Evolutionary conservation across 2,113 vertebrate species (phyloP).

Genomic region (Eira barbara): DNA sequence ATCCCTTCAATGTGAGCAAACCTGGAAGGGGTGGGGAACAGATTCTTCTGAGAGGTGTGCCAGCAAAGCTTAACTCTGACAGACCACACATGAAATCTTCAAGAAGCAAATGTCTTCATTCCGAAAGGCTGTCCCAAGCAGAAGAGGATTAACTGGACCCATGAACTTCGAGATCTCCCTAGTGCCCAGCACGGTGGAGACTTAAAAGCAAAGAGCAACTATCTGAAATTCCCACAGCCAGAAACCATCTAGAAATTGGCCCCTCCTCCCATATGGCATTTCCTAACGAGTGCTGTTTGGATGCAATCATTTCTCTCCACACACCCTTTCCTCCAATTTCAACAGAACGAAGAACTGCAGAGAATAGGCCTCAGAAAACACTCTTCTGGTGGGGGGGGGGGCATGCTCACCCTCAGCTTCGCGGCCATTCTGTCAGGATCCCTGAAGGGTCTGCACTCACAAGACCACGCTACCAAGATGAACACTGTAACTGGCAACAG

Average conservation of each 20-base stretch:
- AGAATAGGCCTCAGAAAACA: background rate
- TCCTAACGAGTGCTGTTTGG: conserved; percentile 38
- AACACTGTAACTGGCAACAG: background rate
- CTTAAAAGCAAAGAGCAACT: background rate
- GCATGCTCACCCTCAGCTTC: background rate
- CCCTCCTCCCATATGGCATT: background rate
- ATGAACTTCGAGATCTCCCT: background rate
- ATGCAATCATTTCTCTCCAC: conserved; percentile 45
- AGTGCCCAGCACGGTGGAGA: background rate
- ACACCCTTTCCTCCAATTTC: conserved; percentile 71
- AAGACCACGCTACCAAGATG: background rate
- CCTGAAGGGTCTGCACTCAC: background rate
- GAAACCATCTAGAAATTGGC: background rate
- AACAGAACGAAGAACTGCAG: conserved; percentile 48
- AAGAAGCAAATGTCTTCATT: background rate
- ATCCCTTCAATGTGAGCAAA: background rate
- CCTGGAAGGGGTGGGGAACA: background rate
- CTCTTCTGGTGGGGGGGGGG: background rate
- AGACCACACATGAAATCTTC: background rate
- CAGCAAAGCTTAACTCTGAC: background rate
- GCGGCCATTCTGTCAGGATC: background rate
- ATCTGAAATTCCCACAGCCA: background rate
- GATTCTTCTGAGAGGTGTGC: too few relatives aligned
- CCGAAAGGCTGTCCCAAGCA: background rate
- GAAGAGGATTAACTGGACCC: background rate